Evolutionary conservation across 2,888 invertebrate species (phyloP).

Genomic region (Leptinotarsa peninsularis): DNA sequence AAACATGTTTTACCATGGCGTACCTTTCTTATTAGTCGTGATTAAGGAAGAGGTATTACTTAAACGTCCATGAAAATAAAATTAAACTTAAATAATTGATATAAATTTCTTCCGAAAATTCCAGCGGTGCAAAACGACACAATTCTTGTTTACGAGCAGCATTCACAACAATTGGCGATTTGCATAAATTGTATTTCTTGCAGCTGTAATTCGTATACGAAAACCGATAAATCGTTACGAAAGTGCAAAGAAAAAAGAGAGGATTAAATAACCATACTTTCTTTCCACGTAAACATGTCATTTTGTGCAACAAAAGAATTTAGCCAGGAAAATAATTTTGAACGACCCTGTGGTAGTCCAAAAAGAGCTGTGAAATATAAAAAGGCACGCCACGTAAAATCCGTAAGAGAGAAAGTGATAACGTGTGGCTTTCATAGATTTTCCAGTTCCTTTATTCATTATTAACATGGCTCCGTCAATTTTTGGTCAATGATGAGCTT

Average conservation of each 20-base stretch:
- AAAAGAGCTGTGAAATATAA: slow-evolving; percentile 9
- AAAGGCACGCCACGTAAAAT: slow-evolving; percentile 12
- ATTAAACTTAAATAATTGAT: slow-evolving; percentile 25
- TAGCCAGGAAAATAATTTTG: not conserved
- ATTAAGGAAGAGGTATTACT: slow-evolving; percentile 20
- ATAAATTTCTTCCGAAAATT: slow-evolving; percentile 17
- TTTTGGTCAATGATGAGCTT: too few relatives aligned
- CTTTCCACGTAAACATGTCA: slow-evolving; percentile 25
- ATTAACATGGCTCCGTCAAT: too few relatives aligned
- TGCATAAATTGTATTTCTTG: slow-evolving; percentile 23
- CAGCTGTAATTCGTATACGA: slow-evolving; percentile 1
- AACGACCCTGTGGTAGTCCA: not conserved
- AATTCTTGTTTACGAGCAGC: slow-evolving; percentile 25
- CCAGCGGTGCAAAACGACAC: slow-evolving; percentile 17
- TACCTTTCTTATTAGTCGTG: slow-evolving; percentile 12
- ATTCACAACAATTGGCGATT: slow-evolving; percentile 24
- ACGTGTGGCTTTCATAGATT: slow-evolving; percentile 9
- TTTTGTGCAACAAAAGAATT: not conserved
- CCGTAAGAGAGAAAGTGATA: slow-evolving; percentile 4
- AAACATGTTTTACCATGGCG: not conserved
- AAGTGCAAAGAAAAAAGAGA: slow-evolving; percentile 15
- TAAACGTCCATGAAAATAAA: slow-evolving; percentile 18
- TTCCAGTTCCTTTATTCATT: not conserved
- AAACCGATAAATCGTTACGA: slow-evolving; percentile 23
- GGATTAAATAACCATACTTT: slow-evolving; percentile 23